Evolutionary conservation across 1,140 invertebrate species (phyloP).

Genomic region (Hyles vespertilio): DNA sequence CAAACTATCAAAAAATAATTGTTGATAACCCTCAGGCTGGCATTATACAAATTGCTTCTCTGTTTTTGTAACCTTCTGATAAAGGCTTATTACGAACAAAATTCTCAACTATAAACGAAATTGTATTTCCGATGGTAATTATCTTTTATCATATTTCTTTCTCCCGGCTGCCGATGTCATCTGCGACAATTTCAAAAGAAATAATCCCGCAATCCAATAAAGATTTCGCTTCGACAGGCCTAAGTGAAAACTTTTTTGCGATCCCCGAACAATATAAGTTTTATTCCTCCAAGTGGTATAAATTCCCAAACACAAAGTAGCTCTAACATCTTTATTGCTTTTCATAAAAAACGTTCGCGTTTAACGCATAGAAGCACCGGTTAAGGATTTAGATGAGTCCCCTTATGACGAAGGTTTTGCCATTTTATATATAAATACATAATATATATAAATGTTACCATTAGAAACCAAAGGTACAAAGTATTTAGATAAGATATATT

Average conservation of each 20-base stretch:
- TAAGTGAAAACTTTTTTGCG: conserved; percentile 73
- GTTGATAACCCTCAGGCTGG: neutral
- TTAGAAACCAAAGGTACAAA: no score
- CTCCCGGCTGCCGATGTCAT: no score
- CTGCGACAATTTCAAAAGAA: conserved; percentile 37
- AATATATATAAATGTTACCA: no score
- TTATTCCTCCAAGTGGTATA: conserved; percentile 71
- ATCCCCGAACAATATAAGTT: conserved; percentile 71
- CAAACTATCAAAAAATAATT: neutral
- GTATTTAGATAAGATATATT: no score
- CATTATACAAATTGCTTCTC: conserved; percentile 11
- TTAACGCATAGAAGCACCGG: conserved; percentile 57
- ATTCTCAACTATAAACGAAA: no score
- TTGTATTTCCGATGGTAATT: conserved; percentile 17
- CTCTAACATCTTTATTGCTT: conserved; percentile 72
- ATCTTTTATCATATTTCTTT: conserved; percentile 22
- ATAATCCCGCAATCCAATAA: conserved; percentile 68
- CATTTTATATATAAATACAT: no score
- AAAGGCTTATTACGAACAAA: no score
- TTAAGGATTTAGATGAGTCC: conserved; percentile 40
- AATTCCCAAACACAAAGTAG: conserved; percentile 73
- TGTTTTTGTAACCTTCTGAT: neutral
- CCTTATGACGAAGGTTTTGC: conserved; percentile 20
- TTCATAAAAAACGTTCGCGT: conserved; percentile 66
- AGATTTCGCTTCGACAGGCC: conserved; percentile 64